Evolutionary conservation across 2,797 vertebrate genomes (phyloP), one percentile per base, ranked within the genome.

Genomic region (Catamblyrhynchus diadema): DNA sequence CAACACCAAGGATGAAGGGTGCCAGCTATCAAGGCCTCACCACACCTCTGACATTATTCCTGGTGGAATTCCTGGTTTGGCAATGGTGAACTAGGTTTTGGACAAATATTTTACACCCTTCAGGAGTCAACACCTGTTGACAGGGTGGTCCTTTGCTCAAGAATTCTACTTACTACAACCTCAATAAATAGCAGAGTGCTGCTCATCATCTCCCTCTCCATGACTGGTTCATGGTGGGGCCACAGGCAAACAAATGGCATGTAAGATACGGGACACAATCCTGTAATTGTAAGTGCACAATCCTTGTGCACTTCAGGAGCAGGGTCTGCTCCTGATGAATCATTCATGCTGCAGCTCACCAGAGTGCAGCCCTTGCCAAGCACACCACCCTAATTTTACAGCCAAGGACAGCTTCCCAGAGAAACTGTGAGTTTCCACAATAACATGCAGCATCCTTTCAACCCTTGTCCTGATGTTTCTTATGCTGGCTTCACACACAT

Each of bases 1-100:
- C 50, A 56, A 45, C 44, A 54, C 3, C 0, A 0, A 62, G 14
- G 19, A 83, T 0, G 1, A 86, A 61, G 11, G 22, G 0, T 12
- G 17, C 9, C 80, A 61, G 21, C 19, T 60, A 8, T 23, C 41
- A 74, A 60, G 28, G 25, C 39, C 50, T 75, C 64, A 53, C 6
- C 28, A 13, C 27, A 62, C 12, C 14, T 51, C 44, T 42, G 11
- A 48, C 12, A n/a, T 17, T 20, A 27, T 14, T 66, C n/a, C 41
- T 67, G 35, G 10, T 51, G 17, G 27, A 51, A 51, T 51, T 30
- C 50, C 50, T 18, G 50, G 28, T 51, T 28, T 60, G 41, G 24
- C 44, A 84, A 3, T 1, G 6, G 62, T 47, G 21, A 72, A 54
- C 14, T 8, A 73, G 11, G 4, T 39, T 66, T 70, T 66, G 19